These are phyloP conservation scores for Albula glossodonta DNA, from an alignment of 2,113 vertebrate species.

Conservation along the genomic window DNA sequence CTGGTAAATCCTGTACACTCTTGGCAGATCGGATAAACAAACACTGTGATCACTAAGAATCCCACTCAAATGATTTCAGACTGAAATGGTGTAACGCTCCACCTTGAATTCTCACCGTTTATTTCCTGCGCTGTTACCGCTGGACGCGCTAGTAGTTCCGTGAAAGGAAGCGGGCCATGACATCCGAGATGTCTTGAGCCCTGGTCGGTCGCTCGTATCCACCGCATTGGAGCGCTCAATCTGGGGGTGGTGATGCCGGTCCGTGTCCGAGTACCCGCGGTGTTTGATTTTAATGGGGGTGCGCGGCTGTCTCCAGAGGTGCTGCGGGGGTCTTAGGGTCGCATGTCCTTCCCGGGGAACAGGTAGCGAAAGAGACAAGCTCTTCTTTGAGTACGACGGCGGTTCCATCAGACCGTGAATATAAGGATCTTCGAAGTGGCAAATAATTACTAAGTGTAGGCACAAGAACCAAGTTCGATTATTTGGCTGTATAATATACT, in stretches of 20 bases:
- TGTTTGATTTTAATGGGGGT: constrained; percentile 84
- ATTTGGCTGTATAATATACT: constrained; percentile 61
- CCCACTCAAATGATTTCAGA: not conserved
- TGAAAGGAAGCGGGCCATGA: constrained; percentile 96
- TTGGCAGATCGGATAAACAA: constrained; percentile 29
- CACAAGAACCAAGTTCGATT: constrained; percentile 41
- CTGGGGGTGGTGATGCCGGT: constrained; percentile 79
- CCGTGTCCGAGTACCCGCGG: constrained; percentile 81
- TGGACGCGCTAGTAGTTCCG: constrained; percentile 78
- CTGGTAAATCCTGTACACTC: constrained; percentile 63
- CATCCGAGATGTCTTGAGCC: constrained; percentile 88
- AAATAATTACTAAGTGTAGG: constrained; percentile 32
- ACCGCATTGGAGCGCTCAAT: constrained; percentile 92
- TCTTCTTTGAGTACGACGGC: constrained; percentile 81
- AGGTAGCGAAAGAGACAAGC: constrained; percentile 85
- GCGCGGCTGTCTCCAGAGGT: constrained; percentile 89
- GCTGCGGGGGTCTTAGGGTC: constrained; percentile 84
- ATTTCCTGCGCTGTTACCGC: constrained; percentile 71
- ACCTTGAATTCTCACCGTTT: constrained; percentile 68
- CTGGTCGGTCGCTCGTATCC: constrained; percentile 89
- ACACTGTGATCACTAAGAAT: not conserved
- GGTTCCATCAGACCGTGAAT: constrained; percentile 80
- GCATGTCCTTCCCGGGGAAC: constrained; percentile 87
- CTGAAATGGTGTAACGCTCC: not conserved
- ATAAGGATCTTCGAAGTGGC: constrained; percentile 36